phyloP scores from a whole-genome alignment of 1,140 invertebrate species.

The Heliothis subflexa region DNA sequence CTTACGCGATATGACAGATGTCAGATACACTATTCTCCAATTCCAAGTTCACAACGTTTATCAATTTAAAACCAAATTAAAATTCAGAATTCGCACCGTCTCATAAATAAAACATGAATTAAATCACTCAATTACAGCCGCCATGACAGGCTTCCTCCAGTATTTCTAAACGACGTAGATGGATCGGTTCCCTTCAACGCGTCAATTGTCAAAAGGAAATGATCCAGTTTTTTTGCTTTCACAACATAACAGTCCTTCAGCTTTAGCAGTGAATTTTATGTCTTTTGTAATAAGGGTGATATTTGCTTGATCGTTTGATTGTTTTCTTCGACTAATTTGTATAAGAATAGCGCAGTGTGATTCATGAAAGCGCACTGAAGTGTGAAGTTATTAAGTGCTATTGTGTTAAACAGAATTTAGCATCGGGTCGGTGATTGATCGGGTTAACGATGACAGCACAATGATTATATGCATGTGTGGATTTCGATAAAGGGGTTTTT shows the following conservation, averaged over 20 bases:
- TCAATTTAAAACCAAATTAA: slow-evolving; percentile 39
- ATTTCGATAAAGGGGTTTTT: slow-evolving; percentile 1
- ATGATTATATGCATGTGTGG: slow-evolving; percentile 35
- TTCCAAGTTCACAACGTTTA: slow-evolving; percentile 18
- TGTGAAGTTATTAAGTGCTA: slow-evolving; percentile 56
- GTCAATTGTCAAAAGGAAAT: slow-evolving; percentile 64
- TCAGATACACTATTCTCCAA: slow-evolving; percentile 19
- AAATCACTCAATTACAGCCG: slow-evolving; percentile 44
- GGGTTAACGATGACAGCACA: slow-evolving; percentile 34
- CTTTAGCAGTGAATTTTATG: slow-evolving; percentile 37
- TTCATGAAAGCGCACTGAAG: slow-evolving; percentile 50
- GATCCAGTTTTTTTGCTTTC: slow-evolving; percentile 55
- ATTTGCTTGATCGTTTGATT: background rate
- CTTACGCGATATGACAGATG: slow-evolving; percentile 19
- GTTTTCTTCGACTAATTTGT: slow-evolving; percentile 56
- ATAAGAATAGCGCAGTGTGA: slow-evolving; percentile 56
- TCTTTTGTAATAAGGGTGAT: background rate
- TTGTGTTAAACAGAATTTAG: slow-evolving; percentile 46
- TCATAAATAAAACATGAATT: slow-evolving; percentile 47
- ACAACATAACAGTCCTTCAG: slow-evolving; percentile 14
- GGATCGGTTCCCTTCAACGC: slow-evolving; percentile 58
- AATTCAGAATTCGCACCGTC: slow-evolving; percentile 24
- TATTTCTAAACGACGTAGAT: slow-evolving; percentile 53
- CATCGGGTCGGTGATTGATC: slow-evolving; percentile 49
- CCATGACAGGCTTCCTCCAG: slow-evolving; percentile 32